Evolutionary conservation across 35 echinoderm and acorn worm species (phyloP), one percentile per base, ranked within the genome.

Genomic region (Ophiothrix spiculata): DNA sequence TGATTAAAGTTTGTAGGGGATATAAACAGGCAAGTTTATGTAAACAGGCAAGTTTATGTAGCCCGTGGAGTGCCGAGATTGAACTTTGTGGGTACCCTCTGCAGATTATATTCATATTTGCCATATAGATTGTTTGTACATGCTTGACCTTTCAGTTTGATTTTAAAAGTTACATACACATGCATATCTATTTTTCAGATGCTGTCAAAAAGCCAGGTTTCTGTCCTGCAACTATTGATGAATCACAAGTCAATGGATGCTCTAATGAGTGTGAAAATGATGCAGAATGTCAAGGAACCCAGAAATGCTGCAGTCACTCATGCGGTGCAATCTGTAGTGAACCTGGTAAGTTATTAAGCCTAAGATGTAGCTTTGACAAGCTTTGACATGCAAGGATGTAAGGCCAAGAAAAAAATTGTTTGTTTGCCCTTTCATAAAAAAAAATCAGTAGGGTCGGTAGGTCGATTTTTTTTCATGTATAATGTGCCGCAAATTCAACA

Each of bases 221-320:
- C n/a, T 91, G 89, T 38, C 89, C 89, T 32, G 46, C 84, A n/a
- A n/a, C 31, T 64, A 76, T 83, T 63, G 77, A 83, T 49, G 36
- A 21, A 56, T 23, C 14, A 45, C 37, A 32, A 2, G 84, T 85
- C 46, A 76, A 83, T 33, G 80, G 79, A 39, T 91, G 89, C 49
- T 16, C 77, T 21, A 75, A 85, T 38, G 56, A 84, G 76, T 91
- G 89, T 56, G 56, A 83, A 21, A 54, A 39, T 60, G 89, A 91
- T 80, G 56, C 56, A 25, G 82, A 69, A 4, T 85, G 89, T 85
- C 4, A 40, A 15, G 75, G 28, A 16, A 73, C 31, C 29, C 23
- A 75, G 64, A 86, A 86, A 77, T 86, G 83, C 64, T 86, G 82
- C 56, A 39, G 56, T 73, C 75, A 76, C 31, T 63, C 64, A 75